phyloP scores from a whole-genome alignment of 2,113 vertebrate species.

The Ciconia boyciana region DNA sequence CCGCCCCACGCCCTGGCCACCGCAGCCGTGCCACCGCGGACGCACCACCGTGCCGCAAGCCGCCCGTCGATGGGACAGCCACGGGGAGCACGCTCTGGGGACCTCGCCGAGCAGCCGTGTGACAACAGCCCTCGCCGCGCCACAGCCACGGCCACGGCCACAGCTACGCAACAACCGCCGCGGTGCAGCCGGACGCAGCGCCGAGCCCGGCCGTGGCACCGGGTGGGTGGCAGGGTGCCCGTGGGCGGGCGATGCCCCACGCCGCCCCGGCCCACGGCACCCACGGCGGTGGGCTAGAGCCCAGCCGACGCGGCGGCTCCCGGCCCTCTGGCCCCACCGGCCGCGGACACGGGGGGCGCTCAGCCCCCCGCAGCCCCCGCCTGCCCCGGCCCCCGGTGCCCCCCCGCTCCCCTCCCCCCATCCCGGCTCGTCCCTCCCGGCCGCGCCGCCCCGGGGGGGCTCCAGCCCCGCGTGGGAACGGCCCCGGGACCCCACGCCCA shows the following conservation, averaged over 20 bases:
- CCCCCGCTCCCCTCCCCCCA: not conserved
- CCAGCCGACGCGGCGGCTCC: not conserved
- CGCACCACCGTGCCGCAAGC: rapidly evolving
- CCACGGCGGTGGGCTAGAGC: not conserved
- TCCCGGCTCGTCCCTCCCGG: not conserved
- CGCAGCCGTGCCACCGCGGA: rapidly evolving
- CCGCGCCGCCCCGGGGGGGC: too few species aligned
- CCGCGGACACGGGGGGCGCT: not conserved
- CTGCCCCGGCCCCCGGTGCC: not conserved
- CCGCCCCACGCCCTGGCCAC: not conserved
- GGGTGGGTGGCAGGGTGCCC: not conserved
- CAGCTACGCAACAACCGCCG: not conserved
- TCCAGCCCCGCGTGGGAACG: not conserved
- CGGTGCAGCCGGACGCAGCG: not conserved
- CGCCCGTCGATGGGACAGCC: not conserved
- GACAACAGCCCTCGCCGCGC: not conserved
- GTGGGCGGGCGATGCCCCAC: rapidly evolving
- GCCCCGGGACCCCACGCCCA: not conserved
- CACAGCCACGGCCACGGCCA: too few species aligned
- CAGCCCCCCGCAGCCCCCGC: not conserved
- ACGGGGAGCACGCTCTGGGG: not conserved
- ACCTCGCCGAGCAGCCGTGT: not conserved
- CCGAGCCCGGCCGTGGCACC: rapidly evolving
- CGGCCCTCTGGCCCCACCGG: not conserved
- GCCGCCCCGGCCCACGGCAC: not conserved